These are phyloP conservation scores for Trypoxylus dichotomus DNA, from an alignment of 1,140 invertebrate species.

Conservation along the genomic window DNA sequence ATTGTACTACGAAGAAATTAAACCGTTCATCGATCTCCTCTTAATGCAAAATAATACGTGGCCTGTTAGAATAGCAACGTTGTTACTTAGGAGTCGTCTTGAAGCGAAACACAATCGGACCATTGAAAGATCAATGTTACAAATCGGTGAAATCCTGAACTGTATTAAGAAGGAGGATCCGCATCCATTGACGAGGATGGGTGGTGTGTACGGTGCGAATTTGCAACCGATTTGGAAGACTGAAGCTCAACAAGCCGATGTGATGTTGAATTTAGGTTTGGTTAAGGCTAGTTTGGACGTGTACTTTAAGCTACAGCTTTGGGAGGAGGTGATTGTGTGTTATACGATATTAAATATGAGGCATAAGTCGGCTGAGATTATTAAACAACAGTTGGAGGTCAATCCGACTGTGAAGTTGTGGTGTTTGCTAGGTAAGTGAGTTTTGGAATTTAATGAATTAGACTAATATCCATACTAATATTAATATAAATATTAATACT, in stretches of 20 bases:
- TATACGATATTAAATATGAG: conserved; percentile 80
- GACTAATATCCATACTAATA: too few relatives aligned
- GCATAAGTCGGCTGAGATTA: conserved; percentile 90
- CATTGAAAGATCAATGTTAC: conserved; percentile 83
- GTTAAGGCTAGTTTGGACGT: conserved; percentile 85
- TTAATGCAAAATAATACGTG: conserved; percentile 66
- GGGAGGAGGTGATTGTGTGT: conserved; percentile 92
- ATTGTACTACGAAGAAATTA: conserved; percentile 76
- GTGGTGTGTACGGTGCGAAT: conserved; percentile 65
- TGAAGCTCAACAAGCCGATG: conserved; percentile 73
- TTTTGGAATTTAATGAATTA: too few relatives aligned
- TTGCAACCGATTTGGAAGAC: conserved; percentile 75
- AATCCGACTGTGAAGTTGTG: conserved; percentile 84
- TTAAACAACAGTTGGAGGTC: conserved; percentile 77
- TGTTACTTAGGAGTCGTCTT: conserved; percentile 73
- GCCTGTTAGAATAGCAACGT: conserved; percentile 64
- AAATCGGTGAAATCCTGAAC: conserved; percentile 79
- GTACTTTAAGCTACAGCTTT: conserved; percentile 78
- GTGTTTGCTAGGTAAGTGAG: conserved; percentile 76
- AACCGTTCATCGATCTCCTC: conserved; percentile 74
- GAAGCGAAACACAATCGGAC: conserved; percentile 77
- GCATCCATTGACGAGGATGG: conserved; percentile 54
- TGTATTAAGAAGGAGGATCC: conserved; percentile 56
- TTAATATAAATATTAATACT: too few relatives aligned
- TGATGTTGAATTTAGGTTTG: conserved; percentile 79